A percentile compares a stretch with the other conserved stretches of the same genome.
phyloP scores from a whole-genome alignment of 1,140 invertebrate genomes.

The Bemisia tabaci region DNA sequence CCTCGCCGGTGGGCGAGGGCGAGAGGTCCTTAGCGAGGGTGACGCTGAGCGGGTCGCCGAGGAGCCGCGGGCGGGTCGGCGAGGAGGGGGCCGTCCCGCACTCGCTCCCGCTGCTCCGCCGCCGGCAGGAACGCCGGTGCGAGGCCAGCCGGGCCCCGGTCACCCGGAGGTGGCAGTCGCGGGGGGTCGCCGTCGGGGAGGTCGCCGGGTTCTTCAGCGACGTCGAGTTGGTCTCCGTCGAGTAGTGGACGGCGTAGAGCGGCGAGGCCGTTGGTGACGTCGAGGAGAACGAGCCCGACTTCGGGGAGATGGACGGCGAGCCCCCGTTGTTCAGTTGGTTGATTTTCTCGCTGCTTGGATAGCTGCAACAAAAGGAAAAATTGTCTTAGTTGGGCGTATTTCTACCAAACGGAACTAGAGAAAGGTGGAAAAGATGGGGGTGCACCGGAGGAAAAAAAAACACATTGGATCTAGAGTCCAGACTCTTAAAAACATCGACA shows the following conservation, averaged over 20 bases:
- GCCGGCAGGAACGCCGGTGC: conserved; percentile 16
- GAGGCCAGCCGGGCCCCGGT: conserved; percentile 25
- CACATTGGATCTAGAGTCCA: no score
- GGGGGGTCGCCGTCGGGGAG: background rate
- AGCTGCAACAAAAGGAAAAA: no score
- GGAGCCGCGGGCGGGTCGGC: conserved; percentile 10
- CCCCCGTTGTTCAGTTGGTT: conserved; percentile 17
- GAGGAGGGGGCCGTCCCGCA: conserved; percentile 19
- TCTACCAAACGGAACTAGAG: no score
- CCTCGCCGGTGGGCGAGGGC: conserved; percentile 20
- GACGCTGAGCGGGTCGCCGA: conserved; percentile 18
- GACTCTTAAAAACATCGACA: no score
- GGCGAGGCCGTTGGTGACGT: conserved; percentile 25
- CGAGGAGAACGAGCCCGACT: conserved; percentile 21
- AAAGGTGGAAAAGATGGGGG: no score
- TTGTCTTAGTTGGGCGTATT: no score
- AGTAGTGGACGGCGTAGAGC: conserved; percentile 43
- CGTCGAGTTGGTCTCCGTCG: conserved; percentile 34
- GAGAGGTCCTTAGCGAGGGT: conserved; percentile 22
- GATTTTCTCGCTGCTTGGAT: conserved; percentile 62
- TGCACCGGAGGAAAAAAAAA: no score
- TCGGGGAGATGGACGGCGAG: conserved; percentile 10
- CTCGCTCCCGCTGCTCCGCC: conserved; percentile 28
- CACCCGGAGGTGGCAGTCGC: conserved; percentile 32
- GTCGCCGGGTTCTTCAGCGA: conserved; percentile 22